These are phyloP conservation scores for Ranitomeya imitator DNA, from an alignment of 2,113 vertebrate species.

Conservation along the genomic window DNA sequence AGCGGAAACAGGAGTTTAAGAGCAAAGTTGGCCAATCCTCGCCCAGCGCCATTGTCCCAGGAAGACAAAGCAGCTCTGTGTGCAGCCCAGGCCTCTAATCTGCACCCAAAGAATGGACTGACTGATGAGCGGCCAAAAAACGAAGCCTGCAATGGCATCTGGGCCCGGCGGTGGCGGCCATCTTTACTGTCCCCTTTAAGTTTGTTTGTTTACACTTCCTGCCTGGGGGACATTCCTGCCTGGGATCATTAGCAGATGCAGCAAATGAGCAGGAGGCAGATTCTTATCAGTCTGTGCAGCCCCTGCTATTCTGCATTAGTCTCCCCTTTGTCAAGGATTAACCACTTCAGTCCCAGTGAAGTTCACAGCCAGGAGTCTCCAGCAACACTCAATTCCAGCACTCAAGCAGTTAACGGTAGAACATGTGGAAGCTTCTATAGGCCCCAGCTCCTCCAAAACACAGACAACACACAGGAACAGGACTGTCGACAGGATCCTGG, in stretches of 20 bases:
- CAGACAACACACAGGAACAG: constrained; percentile 12
- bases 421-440: neutral
- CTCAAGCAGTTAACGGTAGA: neutral
- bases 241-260: constrained; percentile 30
- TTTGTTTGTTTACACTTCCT: constrained; percentile 22
- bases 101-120: constrained; percentile 50
- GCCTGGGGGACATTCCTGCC: constrained; percentile 14
- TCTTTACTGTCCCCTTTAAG: constrained; percentile 54
- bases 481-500: constrained; percentile 16
- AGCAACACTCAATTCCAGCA: neutral
- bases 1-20: constrained; percentile 65
- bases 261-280: neutral
- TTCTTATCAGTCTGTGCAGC: neutral
- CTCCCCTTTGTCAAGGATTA: neutral
- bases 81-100: constrained; percentile 71
- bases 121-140: constrained; percentile 9
- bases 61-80: constrained; percentile 84
- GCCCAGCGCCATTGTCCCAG: constrained; percentile 82
- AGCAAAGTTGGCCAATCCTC: constrained; percentile 71
- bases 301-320: neutral
- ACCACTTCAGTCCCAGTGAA: neutral
- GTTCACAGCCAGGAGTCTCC: neutral
- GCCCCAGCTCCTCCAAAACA: neutral
- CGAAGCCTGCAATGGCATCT: neutral
- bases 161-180: constrained; percentile 15